Evolutionary conservation across 2,888 invertebrate species (phyloP).

Genomic region (Aporophyla nigra): DNA sequence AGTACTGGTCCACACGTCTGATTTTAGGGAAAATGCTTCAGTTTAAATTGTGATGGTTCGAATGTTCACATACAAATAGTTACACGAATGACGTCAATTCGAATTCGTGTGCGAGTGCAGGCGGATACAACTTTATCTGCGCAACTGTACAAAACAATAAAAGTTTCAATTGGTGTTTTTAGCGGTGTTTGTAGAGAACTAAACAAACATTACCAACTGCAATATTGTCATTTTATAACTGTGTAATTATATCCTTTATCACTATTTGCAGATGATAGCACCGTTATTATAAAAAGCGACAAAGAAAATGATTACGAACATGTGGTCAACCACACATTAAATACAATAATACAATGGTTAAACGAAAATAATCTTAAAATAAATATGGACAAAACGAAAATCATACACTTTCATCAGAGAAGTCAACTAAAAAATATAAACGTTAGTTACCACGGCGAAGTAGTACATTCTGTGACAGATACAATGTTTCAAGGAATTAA

Average conservation of each 20-base stretch:
- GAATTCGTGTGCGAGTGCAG: not conserved
- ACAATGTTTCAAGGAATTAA: too few species aligned
- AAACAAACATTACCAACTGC: slow-evolving; percentile 4
- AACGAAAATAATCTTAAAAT: too few species aligned
- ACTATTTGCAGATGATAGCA: too few species aligned
- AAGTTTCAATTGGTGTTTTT: slow-evolving; percentile 34
- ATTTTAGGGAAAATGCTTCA: not conserved
- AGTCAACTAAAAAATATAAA: too few species aligned
- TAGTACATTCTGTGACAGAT: too few species aligned
- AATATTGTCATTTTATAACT: not conserved
- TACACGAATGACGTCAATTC: not conserved
- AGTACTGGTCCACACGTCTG: not conserved
- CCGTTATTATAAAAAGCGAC: too few species aligned
- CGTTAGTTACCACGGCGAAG: too few species aligned
- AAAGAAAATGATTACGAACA: too few species aligned
- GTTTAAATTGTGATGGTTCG: not conserved
- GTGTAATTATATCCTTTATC: not conserved
- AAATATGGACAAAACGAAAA: too few species aligned
- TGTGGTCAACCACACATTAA: too few species aligned
- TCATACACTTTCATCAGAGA: too few species aligned
- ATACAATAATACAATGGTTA: too few species aligned
- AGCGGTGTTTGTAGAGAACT: slow-evolving; percentile 22
- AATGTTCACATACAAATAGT: not conserved
- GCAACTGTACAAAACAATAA: slow-evolving; percentile 38
- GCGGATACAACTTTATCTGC: slow-evolving; percentile 22